These are phyloP conservation scores for Mastomys natalensis DNA, from an alignment of 2,113 vertebrate species.

Conservation along the genomic window DNA sequence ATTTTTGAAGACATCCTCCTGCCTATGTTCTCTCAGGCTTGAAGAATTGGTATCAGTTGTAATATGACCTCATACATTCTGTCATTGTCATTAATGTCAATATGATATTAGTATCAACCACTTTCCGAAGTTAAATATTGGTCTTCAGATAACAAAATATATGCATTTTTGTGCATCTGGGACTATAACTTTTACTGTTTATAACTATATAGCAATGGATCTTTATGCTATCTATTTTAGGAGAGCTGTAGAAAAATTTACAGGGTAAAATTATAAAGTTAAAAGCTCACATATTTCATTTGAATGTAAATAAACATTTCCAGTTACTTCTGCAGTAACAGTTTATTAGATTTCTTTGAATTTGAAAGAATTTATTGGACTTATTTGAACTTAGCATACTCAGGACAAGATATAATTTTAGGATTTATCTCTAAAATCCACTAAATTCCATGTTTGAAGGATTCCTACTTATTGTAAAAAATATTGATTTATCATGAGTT, in stretches of 20 bases:
- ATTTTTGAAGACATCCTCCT: neutral
- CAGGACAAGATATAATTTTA: neutral
- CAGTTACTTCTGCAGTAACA: neutral
- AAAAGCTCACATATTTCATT: slow-evolving; percentile 13
- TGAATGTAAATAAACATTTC: neutral
- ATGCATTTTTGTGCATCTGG: neutral
- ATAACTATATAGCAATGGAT: neutral
- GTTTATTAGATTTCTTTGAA: slow-evolving; percentile 4
- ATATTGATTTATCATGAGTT: neutral
- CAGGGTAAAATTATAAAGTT: neutral
- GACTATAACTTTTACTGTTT: neutral
- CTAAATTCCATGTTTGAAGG: slow-evolving; percentile 39
- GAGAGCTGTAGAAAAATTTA: neutral
- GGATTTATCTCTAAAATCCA: neutral
- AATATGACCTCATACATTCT: neutral
- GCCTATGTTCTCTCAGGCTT: neutral
- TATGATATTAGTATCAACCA: slow-evolving; percentile 1
- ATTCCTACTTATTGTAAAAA: neutral
- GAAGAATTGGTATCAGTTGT: slow-evolving; percentile 4
- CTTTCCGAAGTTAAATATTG: slow-evolving; percentile 12
- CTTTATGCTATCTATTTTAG: neutral
- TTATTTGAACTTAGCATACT: neutral
- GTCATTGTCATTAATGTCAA: neutral
- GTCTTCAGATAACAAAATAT: slow-evolving; percentile 15
- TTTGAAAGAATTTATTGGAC: neutral